Evolutionary conservation across 2,113 vertebrate genomes (phyloP).

Genomic region (Hymenochirus boettgeri): DNA sequence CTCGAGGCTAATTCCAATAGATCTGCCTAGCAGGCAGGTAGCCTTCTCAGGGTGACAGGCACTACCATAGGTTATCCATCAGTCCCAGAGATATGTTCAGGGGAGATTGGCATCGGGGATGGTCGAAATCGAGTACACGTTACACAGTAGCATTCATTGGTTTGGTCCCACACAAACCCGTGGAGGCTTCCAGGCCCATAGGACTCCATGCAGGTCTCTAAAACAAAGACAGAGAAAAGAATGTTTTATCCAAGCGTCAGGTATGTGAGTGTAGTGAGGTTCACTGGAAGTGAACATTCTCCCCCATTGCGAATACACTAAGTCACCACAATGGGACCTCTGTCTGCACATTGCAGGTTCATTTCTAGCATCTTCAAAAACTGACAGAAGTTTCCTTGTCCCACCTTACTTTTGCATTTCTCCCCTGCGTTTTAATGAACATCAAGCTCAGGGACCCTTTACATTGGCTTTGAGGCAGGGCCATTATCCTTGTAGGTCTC

Average conservation of each 20-base stretch:
- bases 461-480: conserved; percentile 89
- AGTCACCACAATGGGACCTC: too few species aligned
- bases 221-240: conserved; percentile 43
- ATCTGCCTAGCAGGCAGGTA: conserved; percentile 90
- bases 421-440: conserved; percentile 96
- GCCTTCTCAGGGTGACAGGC: conserved; percentile 94
- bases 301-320: too few species aligned
- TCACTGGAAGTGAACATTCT: too few species aligned
- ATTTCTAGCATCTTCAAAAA: too few species aligned
- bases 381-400: too few species aligned
- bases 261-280: too few species aligned
- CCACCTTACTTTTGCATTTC: conserved; percentile 96
- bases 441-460: conserved; percentile 90
- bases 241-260: too few species aligned
- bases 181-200: conserved; percentile 91
- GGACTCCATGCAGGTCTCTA: conserved; percentile 95
- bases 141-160: conserved; percentile 95
- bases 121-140: conserved; percentile 95
- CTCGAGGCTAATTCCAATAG: conserved; percentile 92
- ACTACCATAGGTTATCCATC: conserved; percentile 91
- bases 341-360: too few species aligned
- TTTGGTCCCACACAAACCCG: conserved; percentile 96
- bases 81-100: conserved; percentile 91
- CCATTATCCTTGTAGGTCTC: conserved; percentile 95
- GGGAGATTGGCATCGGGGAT: conserved; percentile 85